Evolutionary conservation across 2,113 vertebrate species (phyloP).

Genomic region (Elachura formosa): DNA sequence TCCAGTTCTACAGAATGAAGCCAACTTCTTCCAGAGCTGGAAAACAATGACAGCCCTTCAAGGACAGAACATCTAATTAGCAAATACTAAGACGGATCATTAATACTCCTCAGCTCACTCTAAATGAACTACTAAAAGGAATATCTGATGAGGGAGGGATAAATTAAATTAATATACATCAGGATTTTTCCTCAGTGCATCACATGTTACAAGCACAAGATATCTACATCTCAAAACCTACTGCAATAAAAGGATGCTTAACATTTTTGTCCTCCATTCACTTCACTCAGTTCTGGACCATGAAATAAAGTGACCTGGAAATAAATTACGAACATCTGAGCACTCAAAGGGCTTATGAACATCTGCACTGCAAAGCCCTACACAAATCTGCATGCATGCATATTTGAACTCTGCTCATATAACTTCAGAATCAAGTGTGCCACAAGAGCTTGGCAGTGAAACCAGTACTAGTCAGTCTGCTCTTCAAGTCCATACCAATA

Average conservation of each 20-base stretch:
- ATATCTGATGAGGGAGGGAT: not conserved
- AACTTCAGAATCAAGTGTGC: not conserved
- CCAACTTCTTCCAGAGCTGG: not conserved
- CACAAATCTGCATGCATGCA: not conserved
- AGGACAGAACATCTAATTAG: not conserved
- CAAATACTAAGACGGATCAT: not conserved
- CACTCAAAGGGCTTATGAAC: not conserved
- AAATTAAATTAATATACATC: not conserved
- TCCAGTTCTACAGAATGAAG: not conserved
- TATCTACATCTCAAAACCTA: not conserved
- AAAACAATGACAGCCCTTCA: not conserved
- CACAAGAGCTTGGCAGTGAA: not conserved
- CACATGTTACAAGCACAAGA: not conserved
- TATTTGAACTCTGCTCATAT: not conserved
- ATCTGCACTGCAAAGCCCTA: not conserved
- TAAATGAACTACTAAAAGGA: not conserved
- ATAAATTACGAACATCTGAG: not conserved
- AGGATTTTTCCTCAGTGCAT: not conserved
- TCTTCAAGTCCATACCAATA: not conserved
- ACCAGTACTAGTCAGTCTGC: not conserved
- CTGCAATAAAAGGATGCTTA: not conserved
- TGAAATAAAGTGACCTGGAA: not conserved
- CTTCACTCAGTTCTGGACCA: not conserved
- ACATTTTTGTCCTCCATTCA: not conserved
- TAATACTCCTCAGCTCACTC: not conserved